A percentile compares a stretch with the other conserved stretches of the same genome.
These are phyloP conservation scores for Agapetus fuscipes DNA, from an alignment of 2,888 invertebrate genomes.

Conservation along the genomic window DNA sequence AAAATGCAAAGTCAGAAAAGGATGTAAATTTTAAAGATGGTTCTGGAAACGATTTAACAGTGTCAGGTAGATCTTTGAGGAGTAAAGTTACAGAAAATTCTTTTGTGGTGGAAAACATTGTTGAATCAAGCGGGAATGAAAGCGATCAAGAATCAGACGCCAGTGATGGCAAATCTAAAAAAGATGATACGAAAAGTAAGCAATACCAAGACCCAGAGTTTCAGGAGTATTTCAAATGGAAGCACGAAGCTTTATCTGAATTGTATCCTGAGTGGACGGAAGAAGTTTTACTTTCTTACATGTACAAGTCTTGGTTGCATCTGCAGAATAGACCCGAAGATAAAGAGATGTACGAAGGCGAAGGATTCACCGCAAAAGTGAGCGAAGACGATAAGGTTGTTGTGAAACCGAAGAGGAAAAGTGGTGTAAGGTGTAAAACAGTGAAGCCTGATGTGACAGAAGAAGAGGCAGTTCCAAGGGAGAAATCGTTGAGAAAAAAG, in stretches of 20 bases:
- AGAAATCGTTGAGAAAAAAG: conserved; percentile 35
- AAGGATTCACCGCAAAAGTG: conserved; percentile 31
- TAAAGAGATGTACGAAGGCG: conserved; percentile 21
- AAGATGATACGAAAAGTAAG: conserved; percentile 18
- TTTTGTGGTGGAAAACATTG: too few species aligned
- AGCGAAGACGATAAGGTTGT: conserved; percentile 19
- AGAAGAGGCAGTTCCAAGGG: conserved; percentile 23
- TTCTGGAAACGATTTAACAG: too few species aligned
- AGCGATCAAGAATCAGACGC: conserved; percentile 25
- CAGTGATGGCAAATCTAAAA: conserved; percentile 4
- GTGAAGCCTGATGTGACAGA: conserved; percentile 21
- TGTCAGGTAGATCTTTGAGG: too few species aligned
- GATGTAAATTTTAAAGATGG: conserved; percentile 24
- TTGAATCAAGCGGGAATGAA: conserved; percentile 29
- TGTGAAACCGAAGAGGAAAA: conserved; percentile 19
- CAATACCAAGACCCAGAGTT: conserved; percentile 33
- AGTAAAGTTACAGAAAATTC: too few species aligned
- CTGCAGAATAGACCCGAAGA: conserved; percentile 33
- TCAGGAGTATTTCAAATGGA: conserved; percentile 38
- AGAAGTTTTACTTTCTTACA: conserved; percentile 36
- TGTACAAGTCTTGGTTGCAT: conserved; percentile 42
- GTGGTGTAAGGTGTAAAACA: conserved; percentile 14
- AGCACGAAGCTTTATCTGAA: conserved; percentile 38
- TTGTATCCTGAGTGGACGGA: conserved; percentile 40
- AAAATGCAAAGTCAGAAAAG: not conserved